Evolutionary conservation across 1,140 invertebrate species (phyloP).

Genomic region (Drosophila willistoni): DNA sequence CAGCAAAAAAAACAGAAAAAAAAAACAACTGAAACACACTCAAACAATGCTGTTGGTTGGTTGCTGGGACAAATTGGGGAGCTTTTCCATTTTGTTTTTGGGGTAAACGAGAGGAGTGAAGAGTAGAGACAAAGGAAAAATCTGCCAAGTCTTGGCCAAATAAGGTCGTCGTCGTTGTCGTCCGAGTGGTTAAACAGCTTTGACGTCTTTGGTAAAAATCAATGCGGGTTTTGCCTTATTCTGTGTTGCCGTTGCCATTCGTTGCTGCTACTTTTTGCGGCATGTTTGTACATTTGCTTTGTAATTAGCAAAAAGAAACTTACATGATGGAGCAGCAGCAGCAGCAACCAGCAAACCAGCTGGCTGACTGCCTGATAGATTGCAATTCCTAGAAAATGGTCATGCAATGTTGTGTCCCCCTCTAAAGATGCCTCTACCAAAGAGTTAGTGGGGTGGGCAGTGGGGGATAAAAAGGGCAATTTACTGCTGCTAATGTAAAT

Average conservation of each 20-base stretch:
- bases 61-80: slow-evolving; percentile 39
- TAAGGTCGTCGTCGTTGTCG: slow-evolving; percentile 19
- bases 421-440: slow-evolving; percentile 14
- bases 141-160: slow-evolving; percentile 34
- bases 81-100: slow-evolving; percentile 31
- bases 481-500: slow-evolving; percentile 7
- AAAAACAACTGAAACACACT: slow-evolving; percentile 11
- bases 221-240: slow-evolving; percentile 37
- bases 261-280: slow-evolving; percentile 28
- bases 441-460: no score
- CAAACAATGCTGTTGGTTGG: slow-evolving; percentile 14
- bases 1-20: slow-evolving; percentile 9
- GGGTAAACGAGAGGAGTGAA: neutral
- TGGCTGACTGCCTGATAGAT: neutral
- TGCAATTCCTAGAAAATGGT: slow-evolving; percentile 51
- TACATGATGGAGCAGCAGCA: neutral
- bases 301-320: slow-evolving; percentile 50
- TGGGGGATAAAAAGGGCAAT: no score
- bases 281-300: slow-evolving; percentile 31
- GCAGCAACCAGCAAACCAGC: neutral
- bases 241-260: slow-evolving; percentile 14
- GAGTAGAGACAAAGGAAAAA: slow-evolving; percentile 23
- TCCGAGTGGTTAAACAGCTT: slow-evolving; percentile 34
- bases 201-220: slow-evolving; percentile 43
- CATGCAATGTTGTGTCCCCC: slow-evolving; percentile 37